These are phyloP conservation scores for Kobus ellipsiprymnus DNA, from an alignment of 2,113 vertebrate genomes.

Conservation along the genomic window DNA sequence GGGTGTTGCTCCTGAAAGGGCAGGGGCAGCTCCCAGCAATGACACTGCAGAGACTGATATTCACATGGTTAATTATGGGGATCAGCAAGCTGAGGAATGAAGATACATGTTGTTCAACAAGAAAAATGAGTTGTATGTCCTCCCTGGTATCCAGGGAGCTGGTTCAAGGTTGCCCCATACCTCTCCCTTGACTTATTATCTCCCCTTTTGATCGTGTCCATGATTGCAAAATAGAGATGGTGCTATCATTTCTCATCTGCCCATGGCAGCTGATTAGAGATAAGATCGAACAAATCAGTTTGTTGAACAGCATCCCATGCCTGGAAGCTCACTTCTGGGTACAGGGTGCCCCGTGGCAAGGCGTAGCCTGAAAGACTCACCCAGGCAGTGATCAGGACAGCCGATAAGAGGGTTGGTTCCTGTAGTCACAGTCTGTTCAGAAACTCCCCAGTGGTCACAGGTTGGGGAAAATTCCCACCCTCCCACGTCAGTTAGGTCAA, in stretches of 20 bases:
- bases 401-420: conserved; percentile 70
- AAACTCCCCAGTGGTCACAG: conserved; percentile 72
- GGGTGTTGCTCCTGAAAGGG: conserved; percentile 64
- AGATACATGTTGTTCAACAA: conserved; percentile 73
- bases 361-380: not conserved
- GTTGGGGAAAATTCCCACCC: conserved; percentile 72
- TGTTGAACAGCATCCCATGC: conserved; percentile 44
- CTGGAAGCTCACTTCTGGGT: conserved; percentile 34
- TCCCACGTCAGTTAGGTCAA: conserved; percentile 27
- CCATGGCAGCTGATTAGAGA: conserved; percentile 66
- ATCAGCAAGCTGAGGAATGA: conserved; percentile 53
- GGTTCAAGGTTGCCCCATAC: conserved; percentile 54
- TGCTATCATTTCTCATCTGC: conserved; percentile 70
- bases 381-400: not conserved
- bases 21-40: conserved; percentile 46
- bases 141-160: conserved; percentile 26
- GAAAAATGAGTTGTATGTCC: conserved; percentile 67
- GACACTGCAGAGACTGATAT: conserved; percentile 64
- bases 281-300: conserved; percentile 46
- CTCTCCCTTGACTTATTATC: conserved; percentile 40
- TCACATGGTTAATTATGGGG: conserved; percentile 70
- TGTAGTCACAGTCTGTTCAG: conserved; percentile 72
- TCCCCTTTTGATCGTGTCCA: conserved; percentile 69
- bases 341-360: not conserved
- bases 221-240: conserved; percentile 58